Conservation (phyloP, 92 coral and sea anemone species). For the Phenganax stokvisi region DNA sequence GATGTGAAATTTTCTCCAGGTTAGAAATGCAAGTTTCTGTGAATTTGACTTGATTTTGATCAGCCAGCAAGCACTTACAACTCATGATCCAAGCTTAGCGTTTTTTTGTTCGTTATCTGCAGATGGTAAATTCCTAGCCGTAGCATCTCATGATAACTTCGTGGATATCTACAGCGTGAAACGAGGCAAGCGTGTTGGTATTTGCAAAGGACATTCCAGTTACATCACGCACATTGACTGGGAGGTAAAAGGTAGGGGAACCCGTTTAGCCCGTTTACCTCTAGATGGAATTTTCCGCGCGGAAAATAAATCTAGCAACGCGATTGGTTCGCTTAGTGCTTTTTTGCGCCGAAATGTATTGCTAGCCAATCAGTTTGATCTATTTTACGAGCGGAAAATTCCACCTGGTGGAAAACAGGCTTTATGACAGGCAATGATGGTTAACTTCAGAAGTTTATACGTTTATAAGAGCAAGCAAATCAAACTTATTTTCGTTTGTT, state of each 20-base stretch:
- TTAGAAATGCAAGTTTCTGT: constrained; percentile 3
- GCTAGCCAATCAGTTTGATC: no score
- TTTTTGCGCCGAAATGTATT: no score
- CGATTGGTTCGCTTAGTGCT: no score
- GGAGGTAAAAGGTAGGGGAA: constrained; percentile 72
- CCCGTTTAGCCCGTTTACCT: no score
- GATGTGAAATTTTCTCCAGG: constrained; percentile 97
- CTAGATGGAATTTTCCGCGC: no score
- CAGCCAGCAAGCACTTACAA: no score
- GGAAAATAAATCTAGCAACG: no score
- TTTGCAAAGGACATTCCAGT: constrained; percentile 92
- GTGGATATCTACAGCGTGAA: constrained; percentile 97
- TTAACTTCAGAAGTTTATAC: not conserved
- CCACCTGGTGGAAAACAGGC: no score
- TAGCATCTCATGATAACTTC: constrained; percentile 92
- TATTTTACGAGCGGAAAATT: no score
- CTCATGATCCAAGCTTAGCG: not conserved
- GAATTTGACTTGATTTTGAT: no score
- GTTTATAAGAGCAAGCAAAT: not conserved
- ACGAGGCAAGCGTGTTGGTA: constrained; percentile 79
- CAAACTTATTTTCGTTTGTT: not conserved
- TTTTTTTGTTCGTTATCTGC: constrained; percentile 6
- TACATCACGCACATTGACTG: constrained; percentile 96
- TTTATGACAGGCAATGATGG: no score
- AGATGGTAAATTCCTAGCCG: constrained; percentile 97